Conservation (phyloP, 2,113 vertebrate genomes). For the Colossoma macropomum region DNA sequence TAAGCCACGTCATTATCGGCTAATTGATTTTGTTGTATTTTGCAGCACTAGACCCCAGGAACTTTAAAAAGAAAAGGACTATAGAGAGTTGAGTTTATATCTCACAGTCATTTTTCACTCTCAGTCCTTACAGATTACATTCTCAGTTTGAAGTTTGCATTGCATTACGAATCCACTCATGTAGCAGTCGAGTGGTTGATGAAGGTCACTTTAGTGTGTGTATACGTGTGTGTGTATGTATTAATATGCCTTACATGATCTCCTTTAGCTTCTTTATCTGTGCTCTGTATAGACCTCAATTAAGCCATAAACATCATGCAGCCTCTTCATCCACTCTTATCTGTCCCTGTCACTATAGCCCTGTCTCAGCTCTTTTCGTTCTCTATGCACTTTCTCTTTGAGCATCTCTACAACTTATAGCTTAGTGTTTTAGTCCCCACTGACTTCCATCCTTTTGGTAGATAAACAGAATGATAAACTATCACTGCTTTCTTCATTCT, state of each 20-base stretch:
- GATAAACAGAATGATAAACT: too few species aligned
- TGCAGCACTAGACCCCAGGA: too few species aligned
- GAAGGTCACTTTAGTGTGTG: slow-evolving; percentile 13
- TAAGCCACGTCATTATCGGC: too few species aligned
- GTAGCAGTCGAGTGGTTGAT: slow-evolving; percentile 1
- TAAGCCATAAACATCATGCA: slow-evolving; percentile 2
- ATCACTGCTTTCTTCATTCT: too few species aligned
- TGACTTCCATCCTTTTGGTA: not conserved
- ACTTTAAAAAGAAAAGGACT: not conserved
- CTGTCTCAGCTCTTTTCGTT: not conserved
- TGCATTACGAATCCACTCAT: not conserved
- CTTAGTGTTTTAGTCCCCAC: not conserved
- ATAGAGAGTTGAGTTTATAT: not conserved
- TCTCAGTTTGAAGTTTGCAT: not conserved
- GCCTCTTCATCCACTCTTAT: slow-evolving; percentile 10
- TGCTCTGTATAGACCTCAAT: slow-evolving; percentile 20
- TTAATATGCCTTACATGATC: not conserved
- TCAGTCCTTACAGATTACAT: not conserved
- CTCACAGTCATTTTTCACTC: not conserved
- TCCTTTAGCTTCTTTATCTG: slow-evolving; percentile 27
- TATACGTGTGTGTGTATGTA: slow-evolving; percentile 1
- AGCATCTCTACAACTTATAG: not conserved
- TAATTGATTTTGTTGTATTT: not conserved
- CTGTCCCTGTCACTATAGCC: slow-evolving; percentile 10
- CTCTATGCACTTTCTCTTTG: not conserved